phyloP scores from a whole-genome alignment of 2,797 vertebrate genomes.

The Argentina silus region DNA sequence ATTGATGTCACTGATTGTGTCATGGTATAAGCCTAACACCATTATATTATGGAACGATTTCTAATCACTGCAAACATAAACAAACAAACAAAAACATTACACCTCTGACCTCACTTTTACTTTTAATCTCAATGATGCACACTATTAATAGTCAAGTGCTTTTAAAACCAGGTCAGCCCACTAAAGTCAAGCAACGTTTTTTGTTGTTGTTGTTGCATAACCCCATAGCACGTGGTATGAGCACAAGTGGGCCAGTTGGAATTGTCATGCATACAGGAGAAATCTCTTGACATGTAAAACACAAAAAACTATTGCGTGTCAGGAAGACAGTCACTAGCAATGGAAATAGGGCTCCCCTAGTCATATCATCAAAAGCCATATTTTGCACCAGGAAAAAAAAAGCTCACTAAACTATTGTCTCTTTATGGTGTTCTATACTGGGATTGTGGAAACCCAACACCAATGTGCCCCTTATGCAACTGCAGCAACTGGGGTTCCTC shows the following conservation, averaged over 20 bases:
- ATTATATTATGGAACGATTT: neutral
- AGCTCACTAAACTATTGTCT: neutral
- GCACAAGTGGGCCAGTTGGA: conserved; percentile 60
- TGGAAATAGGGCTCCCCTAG: too few relatives aligned
- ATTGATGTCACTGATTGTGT: neutral
- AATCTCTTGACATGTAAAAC: neutral
- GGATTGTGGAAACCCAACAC: neutral
- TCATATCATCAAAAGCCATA: too few relatives aligned
- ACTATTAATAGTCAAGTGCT: conserved; percentile 53
- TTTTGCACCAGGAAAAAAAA: neutral
- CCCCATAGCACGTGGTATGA: conserved; percentile 42
- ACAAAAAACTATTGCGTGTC: neutral
- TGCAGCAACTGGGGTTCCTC: neutral
- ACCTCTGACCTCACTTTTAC: neutral
- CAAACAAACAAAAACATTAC: conserved; percentile 1
- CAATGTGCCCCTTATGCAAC: neutral
- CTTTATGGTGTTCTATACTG: neutral
- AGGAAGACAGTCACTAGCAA: neutral
- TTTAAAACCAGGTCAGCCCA: conserved; percentile 26
- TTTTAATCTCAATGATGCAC: conserved; percentile 9
- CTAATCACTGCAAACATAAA: conserved; percentile 7
- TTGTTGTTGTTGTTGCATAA: conserved; percentile 69
- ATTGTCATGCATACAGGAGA: conserved; percentile 14
- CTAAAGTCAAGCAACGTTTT: conserved; percentile 35
- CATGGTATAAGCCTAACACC: neutral